Evolutionary conservation across 2,797 vertebrate species (phyloP).

Genomic region (Ficedula albicollis): DNA sequence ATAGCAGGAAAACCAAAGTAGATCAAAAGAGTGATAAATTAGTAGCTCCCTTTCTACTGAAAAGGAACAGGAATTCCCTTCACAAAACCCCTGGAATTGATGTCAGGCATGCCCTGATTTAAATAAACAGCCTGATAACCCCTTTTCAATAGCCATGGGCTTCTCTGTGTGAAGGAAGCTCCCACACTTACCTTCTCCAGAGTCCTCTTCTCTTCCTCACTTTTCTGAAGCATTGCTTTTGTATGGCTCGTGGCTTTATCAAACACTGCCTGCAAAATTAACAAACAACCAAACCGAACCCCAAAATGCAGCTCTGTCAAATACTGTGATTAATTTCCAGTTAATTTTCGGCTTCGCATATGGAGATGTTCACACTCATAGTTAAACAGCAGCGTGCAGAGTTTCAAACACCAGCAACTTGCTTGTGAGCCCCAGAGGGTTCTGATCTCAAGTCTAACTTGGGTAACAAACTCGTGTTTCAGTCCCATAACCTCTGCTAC

Average conservation of each 20-base stretch:
- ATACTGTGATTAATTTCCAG: background rate
- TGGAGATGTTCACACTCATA: background rate
- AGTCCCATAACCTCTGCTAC: background rate
- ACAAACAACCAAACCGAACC: background rate
- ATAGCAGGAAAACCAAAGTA: background rate
- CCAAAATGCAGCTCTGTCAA: background rate
- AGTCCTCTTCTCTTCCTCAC: constrained; percentile 83
- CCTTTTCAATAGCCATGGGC: background rate
- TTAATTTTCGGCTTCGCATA: background rate
- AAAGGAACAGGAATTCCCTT: background rate
- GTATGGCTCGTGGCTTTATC: constrained; percentile 91
- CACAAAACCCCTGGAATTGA: background rate
- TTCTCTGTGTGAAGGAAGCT: background rate
- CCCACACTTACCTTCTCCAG: constrained; percentile 86
- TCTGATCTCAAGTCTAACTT: background rate
- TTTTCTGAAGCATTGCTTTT: constrained; percentile 87
- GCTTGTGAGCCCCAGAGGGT: background rate
- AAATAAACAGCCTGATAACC: background rate
- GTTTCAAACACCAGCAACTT: background rate
- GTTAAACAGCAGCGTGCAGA: background rate
- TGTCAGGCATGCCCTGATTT: background rate
- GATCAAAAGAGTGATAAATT: background rate
- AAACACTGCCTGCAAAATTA: constrained; percentile 81
- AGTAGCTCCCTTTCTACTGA: background rate
- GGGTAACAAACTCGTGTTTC: background rate